Conservation (phyloP, 1,140 invertebrate species). For the Ceratina calcarata region DNA sequence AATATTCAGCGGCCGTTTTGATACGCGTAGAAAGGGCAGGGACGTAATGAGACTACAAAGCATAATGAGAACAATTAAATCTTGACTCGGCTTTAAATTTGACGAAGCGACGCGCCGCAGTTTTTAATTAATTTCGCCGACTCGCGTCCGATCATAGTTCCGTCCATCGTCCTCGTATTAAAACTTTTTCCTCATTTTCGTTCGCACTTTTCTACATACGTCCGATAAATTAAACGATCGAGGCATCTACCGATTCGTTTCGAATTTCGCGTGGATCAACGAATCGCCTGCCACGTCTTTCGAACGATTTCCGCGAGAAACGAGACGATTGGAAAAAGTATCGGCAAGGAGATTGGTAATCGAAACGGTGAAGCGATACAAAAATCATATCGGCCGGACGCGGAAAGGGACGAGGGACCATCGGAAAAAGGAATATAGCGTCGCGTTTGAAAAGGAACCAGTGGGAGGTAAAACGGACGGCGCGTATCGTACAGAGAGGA, state of each 20-base stretch:
- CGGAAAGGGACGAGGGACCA: neutral
- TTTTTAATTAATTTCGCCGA: constrained; percentile 4
- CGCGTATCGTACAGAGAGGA: neutral
- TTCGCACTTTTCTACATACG: no score
- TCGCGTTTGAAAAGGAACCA: neutral
- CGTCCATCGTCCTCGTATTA: no score
- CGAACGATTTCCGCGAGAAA: no score
- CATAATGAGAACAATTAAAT: constrained; percentile 30
- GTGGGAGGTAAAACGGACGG: neutral
- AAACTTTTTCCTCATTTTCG: no score
- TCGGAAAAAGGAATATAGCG: neutral
- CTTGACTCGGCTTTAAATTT: neutral
- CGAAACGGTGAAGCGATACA: neutral
- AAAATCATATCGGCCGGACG: neutral
- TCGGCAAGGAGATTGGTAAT: no score
- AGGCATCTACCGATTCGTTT: no score
- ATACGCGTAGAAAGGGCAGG: neutral
- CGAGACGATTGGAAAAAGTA: no score
- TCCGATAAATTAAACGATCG: no score
- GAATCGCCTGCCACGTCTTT: no score
- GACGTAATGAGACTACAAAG: constrained; percentile 8
- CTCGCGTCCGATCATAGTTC: no score
- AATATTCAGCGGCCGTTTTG: neutral
- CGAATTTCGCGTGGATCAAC: no score
- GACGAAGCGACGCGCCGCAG: neutral